phyloP scores from a whole-genome alignment of 2,888 invertebrate species.

The Loripinus fragilis region DNA sequence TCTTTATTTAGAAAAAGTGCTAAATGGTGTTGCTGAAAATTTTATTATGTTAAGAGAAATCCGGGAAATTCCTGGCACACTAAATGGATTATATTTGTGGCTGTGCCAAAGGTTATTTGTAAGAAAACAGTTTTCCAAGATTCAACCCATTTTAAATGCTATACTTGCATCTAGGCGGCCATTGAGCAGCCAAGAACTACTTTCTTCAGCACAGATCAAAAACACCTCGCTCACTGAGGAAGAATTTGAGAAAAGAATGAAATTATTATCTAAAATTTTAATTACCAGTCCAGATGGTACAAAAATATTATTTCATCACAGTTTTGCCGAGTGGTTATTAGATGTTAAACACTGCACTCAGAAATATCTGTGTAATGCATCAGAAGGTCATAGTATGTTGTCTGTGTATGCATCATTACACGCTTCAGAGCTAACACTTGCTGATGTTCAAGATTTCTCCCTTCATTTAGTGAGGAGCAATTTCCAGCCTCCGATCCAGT shows the following conservation, averaged over 20 bases:
- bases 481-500: conserved; percentile 79
- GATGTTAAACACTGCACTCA: conserved; percentile 99
- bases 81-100: conserved; percentile 97
- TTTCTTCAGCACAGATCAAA: conserved; percentile 91
- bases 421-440: conserved; percentile 83
- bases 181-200: conserved; percentile 90
- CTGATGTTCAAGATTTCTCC: conserved; percentile 85
- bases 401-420: conserved; percentile 88
- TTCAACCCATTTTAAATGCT: conserved; percentile 89
- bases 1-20: conserved; percentile 83
- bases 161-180: conserved; percentile 92
- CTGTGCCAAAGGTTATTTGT: conserved; percentile 96
- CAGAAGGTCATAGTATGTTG: conserved; percentile 90
- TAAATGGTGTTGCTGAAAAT: conserved; percentile 95
- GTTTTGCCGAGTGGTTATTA: conserved; percentile 96
- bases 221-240: conserved; percentile 87
- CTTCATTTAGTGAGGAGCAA: conserved; percentile 84
- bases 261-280: conserved; percentile 84
- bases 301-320: conserved; percentile 94
- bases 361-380: conserved; percentile 90
- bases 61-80: conserved; percentile 95
- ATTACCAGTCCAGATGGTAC: conserved; percentile 88
- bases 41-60: conserved; percentile 95
- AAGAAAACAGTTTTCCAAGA: conserved; percentile 92
- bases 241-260: conserved; percentile 76